Evolutionary conservation across 2,113 vertebrate genomes (phyloP), one percentile per base, ranked within the genome.

Genomic region (Colaptes auratus): DNA sequence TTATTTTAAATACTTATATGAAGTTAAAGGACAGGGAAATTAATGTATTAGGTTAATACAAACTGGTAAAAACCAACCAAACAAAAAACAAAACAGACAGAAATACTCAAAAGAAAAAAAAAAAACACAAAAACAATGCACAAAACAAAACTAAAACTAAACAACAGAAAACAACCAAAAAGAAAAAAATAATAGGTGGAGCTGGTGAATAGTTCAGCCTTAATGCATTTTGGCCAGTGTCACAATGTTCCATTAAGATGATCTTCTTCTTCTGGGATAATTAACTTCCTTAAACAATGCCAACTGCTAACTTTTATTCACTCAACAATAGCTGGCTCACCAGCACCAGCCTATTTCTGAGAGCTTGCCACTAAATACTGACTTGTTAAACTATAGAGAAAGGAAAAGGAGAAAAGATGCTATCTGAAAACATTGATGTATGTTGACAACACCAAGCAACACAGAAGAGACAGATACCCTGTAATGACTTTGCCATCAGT

Each of bases 211-310:
- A 93, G 70, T 35, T 82, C 75, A 83, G 76, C 53, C 18, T 67
- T 91, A 80, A 92, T 61, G 58, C 33, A 53, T 80, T 89, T 93
- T 92, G 93, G 69, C 85, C 81, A 31, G 30, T 86, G 69, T 81
- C 88, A 93, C 89, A 44, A 65, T 50, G 76, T 86, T 88, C 85
- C 53, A 61, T 12, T 75, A 88, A 71, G 75, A 75, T 6, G 20
- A 88, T 74, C 56, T 66, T 70, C 71, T 53, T 60, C 71, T 90
- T 74, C 83, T 86, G 84, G 28, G 12, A 80, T 31, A 95, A 93
- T 58, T 64, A 77, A 56, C 25, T 75, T 78, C 80, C 65, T 71
- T 75, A 71, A 88, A 83, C 25, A 81, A 86, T 61, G 75, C 83
- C 85, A 44, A 56, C 71, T 30, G 12, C 66, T 92, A 36, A 20